Percentiles rank a stretch among this genome's conserved stretches.
phyloP scores from a whole-genome alignment of 2,888 invertebrate species.

The Lithophane ornitopus region DNA sequence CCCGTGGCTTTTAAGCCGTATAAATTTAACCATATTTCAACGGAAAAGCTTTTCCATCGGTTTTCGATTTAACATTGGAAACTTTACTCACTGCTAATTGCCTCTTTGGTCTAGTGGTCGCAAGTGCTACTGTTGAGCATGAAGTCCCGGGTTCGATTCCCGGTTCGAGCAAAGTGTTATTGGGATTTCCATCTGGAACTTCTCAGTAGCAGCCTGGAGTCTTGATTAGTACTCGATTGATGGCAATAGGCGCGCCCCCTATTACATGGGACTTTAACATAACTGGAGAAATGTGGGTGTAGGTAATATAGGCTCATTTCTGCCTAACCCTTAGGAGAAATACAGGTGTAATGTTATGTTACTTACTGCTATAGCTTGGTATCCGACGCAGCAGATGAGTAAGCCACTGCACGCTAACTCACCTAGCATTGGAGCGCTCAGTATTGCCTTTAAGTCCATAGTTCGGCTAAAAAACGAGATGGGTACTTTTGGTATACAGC shows the following conservation, averaged over 20 bases:
- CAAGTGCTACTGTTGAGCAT: too few species aligned
- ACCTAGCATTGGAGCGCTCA: constrained; percentile 83
- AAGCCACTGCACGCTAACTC: constrained; percentile 81
- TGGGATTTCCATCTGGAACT: too few species aligned
- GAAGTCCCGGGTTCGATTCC: too few species aligned
- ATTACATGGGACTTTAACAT: too few species aligned
- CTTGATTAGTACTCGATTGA: too few species aligned
- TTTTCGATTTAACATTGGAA: background rate
- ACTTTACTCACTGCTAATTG: constrained; percentile 73
- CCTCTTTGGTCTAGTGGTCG: too few species aligned
- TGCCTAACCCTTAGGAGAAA: too few species aligned
- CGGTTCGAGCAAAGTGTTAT: too few species aligned
- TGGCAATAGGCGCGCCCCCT: too few species aligned
- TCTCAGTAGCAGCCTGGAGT: too few species aligned
- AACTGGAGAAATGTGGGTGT: too few species aligned
- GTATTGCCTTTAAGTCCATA: constrained; percentile 73
- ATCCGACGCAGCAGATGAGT: constrained; percentile 84
- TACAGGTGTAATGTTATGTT: background rate
- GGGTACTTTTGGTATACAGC: background rate
- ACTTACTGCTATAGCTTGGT: constrained; percentile 82
- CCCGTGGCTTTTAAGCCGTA: constrained; percentile 25
- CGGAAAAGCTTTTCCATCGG: background rate
- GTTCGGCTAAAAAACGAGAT: constrained; percentile 73
- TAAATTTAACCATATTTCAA: constrained; percentile 38
- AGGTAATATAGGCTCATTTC: too few species aligned